Evolutionary conservation across 2,797 vertebrate genomes (phyloP).

Genomic region (Gastrophryne carolinensis): DNA sequence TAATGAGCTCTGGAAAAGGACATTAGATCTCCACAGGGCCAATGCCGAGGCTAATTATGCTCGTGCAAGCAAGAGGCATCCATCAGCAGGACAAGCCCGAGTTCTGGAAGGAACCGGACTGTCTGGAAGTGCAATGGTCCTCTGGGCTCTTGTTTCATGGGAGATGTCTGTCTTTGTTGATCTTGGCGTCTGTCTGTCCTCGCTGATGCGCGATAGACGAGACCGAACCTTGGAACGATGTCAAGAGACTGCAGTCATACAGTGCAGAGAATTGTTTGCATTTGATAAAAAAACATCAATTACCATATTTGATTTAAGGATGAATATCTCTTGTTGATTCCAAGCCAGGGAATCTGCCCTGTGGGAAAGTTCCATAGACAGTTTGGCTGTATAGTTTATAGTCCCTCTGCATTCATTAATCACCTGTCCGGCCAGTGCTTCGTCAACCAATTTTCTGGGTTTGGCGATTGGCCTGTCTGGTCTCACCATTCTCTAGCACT

Average conservation of each 20-base stretch:
- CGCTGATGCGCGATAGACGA: not conserved
- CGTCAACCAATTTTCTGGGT: too few relatives aligned
- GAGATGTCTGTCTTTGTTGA: too few relatives aligned
- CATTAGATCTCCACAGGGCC: slow-evolving; percentile 8
- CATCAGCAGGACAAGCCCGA: not conserved
- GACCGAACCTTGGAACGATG: not conserved
- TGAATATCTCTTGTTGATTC: not conserved
- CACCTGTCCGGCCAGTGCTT: too few relatives aligned
- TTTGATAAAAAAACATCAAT: not conserved
- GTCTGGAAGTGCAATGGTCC: not conserved
- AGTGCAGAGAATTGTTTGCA: not conserved
- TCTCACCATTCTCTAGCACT: too few relatives aligned
- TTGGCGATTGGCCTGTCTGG: too few relatives aligned
- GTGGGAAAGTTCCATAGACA: not conserved
- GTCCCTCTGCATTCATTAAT: not conserved
- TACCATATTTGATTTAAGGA: not conserved
- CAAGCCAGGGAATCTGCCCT: slow-evolving; percentile 2
- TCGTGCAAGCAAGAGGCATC: not conserved
- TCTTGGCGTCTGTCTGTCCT: not conserved
- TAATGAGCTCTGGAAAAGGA: slow-evolving; percentile 16
- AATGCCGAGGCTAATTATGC: not conserved
- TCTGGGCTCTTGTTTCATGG: not conserved
- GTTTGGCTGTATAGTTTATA: not conserved
- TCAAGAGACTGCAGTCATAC: not conserved
- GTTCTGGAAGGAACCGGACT: not conserved